A percentile compares a stretch with the other conserved stretches of the same genome.
These are phyloP conservation scores for Peromyscus aztecus DNA, from an alignment of 2,797 vertebrate genomes.

Conservation along the genomic window DNA sequence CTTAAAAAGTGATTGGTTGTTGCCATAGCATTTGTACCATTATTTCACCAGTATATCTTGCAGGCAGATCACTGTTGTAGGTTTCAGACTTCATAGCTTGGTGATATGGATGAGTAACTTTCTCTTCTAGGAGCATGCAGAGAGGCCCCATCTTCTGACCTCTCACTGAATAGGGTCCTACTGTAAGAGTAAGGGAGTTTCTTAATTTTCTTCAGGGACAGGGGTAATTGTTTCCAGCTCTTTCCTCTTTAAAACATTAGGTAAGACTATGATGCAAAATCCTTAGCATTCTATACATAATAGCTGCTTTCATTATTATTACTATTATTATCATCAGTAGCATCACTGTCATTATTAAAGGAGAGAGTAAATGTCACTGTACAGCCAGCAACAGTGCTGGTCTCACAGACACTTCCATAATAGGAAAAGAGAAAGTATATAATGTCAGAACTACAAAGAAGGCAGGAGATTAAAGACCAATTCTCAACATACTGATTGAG, in stretches of 20 bases:
- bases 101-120: background rate
- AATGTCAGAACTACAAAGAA: slow-evolving; percentile 60
- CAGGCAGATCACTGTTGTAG: background rate
- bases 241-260: slow-evolving; percentile 56
- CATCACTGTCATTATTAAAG: background rate
- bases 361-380: background rate
- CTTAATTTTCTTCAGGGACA: background rate
- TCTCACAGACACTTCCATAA: slow-evolving; percentile 34
- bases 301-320: background rate
- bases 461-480: slow-evolving; percentile 67
- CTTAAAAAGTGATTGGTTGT: background rate
- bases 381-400: background rate
- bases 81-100: background rate
- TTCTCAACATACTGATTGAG: slow-evolving; percentile 62
- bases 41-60: background rate
- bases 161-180: background rate
- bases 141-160: background rate
- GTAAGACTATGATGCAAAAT: background rate
- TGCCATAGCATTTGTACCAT: background rate
- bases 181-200: background rate
- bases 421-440: slow-evolving; percentile 58
- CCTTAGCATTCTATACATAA: background rate
- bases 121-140: background rate
- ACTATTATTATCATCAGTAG: background rate
- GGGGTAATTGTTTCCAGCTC: background rate